Evolutionary conservation across 1,140 invertebrate species (phyloP).

Genomic region (Copidosoma floridanum): DNA sequence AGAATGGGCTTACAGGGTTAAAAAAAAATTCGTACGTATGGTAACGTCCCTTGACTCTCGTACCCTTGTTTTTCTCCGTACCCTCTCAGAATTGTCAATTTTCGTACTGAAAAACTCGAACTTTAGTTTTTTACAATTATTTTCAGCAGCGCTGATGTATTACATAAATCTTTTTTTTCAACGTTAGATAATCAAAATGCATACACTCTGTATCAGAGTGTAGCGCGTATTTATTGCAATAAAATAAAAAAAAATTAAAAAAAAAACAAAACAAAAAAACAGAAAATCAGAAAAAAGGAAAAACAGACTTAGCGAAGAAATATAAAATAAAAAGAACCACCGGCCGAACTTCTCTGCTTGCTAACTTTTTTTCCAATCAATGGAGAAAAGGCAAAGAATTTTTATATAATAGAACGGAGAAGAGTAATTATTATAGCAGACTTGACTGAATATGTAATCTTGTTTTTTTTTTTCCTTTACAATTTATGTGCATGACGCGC

Average conservation of each 20-base stretch:
- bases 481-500: slow-evolving; percentile 26
- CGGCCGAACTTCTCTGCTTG: background rate
- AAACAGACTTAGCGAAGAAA: background rate
- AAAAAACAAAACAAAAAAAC: too few species aligned
- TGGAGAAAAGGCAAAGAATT: background rate
- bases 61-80: too few species aligned
- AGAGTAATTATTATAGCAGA: too few species aligned
- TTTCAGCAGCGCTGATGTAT: background rate
- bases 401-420: too few species aligned
- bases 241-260: too few species aligned
- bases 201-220: slow-evolving; percentile 49
- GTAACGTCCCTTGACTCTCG: background rate
- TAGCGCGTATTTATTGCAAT: slow-evolving; percentile 38
- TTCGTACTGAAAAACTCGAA: slow-evolving; percentile 17
- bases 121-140: background rate
- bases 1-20: background rate
- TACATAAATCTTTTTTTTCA: too few species aligned
- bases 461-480: slow-evolving; percentile 13
- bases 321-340: background rate
- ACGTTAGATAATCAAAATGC: slow-evolving; percentile 7
- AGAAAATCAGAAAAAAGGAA: slow-evolving; percentile 16
- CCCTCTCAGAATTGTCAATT: too few species aligned
- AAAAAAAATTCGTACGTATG: background rate
- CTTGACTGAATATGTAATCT: slow-evolving; percentile 14
- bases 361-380: background rate